Evolutionary conservation across 2,888 invertebrate species (phyloP), one percentile per base, ranked within the genome.

Genomic region (Galeruca laticollis): DNA sequence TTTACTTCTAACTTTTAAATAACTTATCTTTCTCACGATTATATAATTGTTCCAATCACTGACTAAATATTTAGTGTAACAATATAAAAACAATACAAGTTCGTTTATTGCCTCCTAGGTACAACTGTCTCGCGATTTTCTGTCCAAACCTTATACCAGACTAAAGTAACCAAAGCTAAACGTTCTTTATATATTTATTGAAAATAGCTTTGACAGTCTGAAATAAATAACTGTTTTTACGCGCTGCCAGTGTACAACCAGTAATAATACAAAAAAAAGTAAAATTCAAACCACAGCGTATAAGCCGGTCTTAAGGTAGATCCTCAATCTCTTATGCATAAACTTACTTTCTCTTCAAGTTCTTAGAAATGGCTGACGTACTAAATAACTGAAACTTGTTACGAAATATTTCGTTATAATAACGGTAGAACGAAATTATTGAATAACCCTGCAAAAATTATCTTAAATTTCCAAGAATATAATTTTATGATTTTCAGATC

Each of bases 281-380:
- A 52, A 52, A 26, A 52, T 26, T 52, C 11, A 52, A 52, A 52
- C 52, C 52, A 26, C 52, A 52, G 26, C 26, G 52, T 13, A 52
- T 21, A 52, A 47, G 18, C 35, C 37, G 33, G 56, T 61, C 60
- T 64, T 68, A 60, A 66, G 73, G 70, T 66, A 68, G 71, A 68
- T 66, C 69, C 63, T 60, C 72, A 26, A 64, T 54, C 11, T 49
- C 21, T 69, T 64, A 31, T 40, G 64, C 59, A 68, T 64, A 68
- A 60, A 68, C 60, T 67, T 33, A 71, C 73, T 73, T 73, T 73
- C 73, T 71, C 73, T 73, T 73, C 66, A 40, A 47, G 31, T 71
- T 73, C 73, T 68, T 73, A 66, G 73, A 73, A 70, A 65, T 62
- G 26, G 26, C 51, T 69, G 72, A 70, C 68, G 65, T 35, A 54